These are phyloP conservation scores for Alcedo atthis DNA, from an alignment of 2,797 vertebrate genomes.

Conservation along the genomic window DNA sequence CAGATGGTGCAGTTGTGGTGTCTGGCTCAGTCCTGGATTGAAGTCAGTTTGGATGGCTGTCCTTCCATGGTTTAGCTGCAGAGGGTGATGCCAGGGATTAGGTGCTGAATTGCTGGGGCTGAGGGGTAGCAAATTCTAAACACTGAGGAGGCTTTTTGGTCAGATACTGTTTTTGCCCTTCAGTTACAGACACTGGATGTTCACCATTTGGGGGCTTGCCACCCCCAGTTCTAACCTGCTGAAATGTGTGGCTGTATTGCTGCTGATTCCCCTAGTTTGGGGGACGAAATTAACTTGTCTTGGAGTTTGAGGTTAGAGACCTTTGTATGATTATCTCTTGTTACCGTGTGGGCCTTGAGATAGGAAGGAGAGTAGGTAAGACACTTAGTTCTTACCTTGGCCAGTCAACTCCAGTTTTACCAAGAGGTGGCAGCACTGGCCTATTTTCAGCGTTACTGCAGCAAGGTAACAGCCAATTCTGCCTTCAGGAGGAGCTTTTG, in stretches of 20 bases:
- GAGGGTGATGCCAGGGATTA: neutral
- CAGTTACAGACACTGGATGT: neutral
- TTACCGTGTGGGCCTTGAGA: neutral
- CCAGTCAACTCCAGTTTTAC: neutral
- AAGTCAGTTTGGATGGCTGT: too few relatives aligned
- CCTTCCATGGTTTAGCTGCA: neutral
- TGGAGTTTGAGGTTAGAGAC: neutral
- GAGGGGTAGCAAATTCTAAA: neutral
- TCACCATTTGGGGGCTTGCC: neutral
- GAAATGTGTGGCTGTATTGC: neutral
- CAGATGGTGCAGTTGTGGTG: neutral
- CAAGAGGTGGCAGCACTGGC: neutral
- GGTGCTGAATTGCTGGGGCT: neutral
- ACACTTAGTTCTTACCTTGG: too few relatives aligned
- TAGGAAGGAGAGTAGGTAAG: neutral
- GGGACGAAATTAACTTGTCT: neutral
- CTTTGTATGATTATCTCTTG: too few relatives aligned
- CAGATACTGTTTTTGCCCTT: neutral
- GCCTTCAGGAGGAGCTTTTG: neutral
- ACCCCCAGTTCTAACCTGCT: neutral
- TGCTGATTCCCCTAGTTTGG: neutral
- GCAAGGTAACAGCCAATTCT: accelerated
- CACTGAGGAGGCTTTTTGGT: neutral
- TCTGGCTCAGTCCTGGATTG: neutral
- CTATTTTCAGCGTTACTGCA: neutral